Conservation (phyloP, 1,140 invertebrate genomes). For the Papilio polytes region DNA sequence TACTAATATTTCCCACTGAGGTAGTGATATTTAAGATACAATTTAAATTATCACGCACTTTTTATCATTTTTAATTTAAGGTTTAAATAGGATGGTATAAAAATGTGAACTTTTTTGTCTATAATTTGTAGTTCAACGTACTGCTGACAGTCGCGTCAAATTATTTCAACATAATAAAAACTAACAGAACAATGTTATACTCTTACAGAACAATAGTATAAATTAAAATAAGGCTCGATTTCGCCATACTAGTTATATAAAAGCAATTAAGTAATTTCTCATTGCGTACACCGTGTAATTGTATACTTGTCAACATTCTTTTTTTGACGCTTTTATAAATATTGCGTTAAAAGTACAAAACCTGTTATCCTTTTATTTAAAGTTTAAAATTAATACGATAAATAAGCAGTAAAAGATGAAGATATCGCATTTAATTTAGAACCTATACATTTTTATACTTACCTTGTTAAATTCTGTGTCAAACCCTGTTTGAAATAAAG, state of each 20-base stretch:
- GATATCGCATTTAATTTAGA: background rate
- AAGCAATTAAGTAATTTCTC: conserved; percentile 27
- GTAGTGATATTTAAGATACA: too few species aligned
- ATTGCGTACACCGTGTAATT: conserved; percentile 26
- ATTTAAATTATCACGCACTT: too few species aligned
- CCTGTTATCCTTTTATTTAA: background rate
- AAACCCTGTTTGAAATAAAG: background rate
- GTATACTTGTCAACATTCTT: conserved; percentile 3
- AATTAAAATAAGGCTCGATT: conserved; percentile 4
- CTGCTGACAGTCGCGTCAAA: background rate
- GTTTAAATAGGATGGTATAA: too few species aligned
- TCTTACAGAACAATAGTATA: conserved; percentile 27
- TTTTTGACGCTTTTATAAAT: conserved; percentile 29
- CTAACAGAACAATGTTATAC: background rate
- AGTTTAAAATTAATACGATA: background rate
- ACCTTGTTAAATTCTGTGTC: background rate
- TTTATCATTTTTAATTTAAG: too few species aligned
- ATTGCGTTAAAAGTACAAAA: background rate
- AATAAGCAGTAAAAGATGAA: background rate
- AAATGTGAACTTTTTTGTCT: too few species aligned
- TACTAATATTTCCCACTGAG: background rate
- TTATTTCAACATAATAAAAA: background rate
- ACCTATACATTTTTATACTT: background rate
- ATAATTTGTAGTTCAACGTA: background rate
- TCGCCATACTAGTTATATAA: conserved; percentile 32